phyloP scores from a whole-genome alignment of 2,113 vertebrate genomes.

The Gambusia affinis region DNA sequence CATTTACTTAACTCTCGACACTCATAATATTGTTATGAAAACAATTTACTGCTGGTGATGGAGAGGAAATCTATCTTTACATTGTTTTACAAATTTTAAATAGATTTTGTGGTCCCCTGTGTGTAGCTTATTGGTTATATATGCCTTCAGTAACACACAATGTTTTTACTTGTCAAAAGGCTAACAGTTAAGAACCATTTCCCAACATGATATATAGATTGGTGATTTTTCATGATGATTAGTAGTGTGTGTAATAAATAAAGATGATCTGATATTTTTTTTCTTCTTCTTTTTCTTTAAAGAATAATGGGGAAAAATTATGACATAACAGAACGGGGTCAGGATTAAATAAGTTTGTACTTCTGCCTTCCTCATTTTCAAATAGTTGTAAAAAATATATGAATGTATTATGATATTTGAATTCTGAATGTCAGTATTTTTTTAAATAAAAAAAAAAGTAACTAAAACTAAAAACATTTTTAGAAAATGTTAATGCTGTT shows the following conservation, averaged over 20 bases:
- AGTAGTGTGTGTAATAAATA: neutral
- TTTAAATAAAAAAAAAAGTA: no score
- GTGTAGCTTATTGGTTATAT: slow-evolving; percentile 26
- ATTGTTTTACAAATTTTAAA: slow-evolving; percentile 27
- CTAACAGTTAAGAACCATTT: neutral
- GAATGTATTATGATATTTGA: no score
- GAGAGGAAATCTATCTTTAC: neutral
- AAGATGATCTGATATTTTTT: neutral
- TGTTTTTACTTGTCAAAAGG: neutral
- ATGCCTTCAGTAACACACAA: neutral
- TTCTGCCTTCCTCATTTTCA: no score
- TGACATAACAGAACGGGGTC: no score
- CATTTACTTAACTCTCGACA: slow-evolving; percentile 44
- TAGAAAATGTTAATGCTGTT: neutral
- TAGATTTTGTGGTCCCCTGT: slow-evolving; percentile 8
- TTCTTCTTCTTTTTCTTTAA: neutral
- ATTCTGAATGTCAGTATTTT: no score
- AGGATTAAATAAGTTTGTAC: no score
- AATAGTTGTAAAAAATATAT: no score
- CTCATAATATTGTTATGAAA: slow-evolving; percentile 29
- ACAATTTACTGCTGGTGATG: slow-evolving; percentile 15
- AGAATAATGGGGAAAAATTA: no score
- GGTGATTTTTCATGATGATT: neutral
- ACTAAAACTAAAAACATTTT: no score
- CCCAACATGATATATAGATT: neutral